Conservation (phyloP, 2,797 vertebrate species). For the Bradypodion ventrale region DNA sequence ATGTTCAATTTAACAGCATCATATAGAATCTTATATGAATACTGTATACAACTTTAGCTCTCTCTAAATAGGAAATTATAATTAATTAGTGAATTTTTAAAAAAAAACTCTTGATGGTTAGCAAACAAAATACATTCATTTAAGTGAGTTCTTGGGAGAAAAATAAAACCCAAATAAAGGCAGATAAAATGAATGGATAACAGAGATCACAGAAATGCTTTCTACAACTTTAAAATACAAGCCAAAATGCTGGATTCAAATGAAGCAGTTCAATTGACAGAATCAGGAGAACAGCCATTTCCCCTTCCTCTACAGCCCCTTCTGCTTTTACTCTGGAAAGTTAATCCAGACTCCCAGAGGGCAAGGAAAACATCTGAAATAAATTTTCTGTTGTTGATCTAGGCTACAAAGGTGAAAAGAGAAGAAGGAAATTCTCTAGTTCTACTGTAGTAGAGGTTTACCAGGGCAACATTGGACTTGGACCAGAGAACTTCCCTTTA, state of each 20-base stretch:
- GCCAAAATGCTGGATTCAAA: neutral
- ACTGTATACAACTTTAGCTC: slow-evolving; percentile 60
- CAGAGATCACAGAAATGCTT: neutral
- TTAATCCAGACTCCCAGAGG: neutral
- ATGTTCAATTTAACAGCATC: slow-evolving; percentile 62
- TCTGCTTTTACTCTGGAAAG: neutral
- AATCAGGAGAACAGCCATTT: neutral
- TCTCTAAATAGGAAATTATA: too few relatives aligned
- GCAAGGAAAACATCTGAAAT: neutral
- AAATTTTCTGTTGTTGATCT: neutral
- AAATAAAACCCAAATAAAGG: slow-evolving; percentile 43
- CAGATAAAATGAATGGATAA: neutral
- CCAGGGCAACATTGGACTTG: neutral
- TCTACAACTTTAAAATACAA: neutral
- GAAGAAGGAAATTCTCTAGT: neutral
- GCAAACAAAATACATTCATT: slow-evolving; percentile 67
- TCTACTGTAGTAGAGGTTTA: neutral
- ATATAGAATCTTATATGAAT: slow-evolving; percentile 59
- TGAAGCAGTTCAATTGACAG: neutral
- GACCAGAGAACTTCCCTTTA: slow-evolving; percentile 18
- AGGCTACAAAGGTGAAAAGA: neutral
- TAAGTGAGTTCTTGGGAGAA: slow-evolving; percentile 44
- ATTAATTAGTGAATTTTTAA: slow-evolving; percentile 68
- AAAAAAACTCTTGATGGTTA: slow-evolving; percentile 51
- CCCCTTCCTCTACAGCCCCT: neutral